Base-by-base conservation (phyloP, 1,140 invertebrate species). In the Penaeus japonicus region DNA sequence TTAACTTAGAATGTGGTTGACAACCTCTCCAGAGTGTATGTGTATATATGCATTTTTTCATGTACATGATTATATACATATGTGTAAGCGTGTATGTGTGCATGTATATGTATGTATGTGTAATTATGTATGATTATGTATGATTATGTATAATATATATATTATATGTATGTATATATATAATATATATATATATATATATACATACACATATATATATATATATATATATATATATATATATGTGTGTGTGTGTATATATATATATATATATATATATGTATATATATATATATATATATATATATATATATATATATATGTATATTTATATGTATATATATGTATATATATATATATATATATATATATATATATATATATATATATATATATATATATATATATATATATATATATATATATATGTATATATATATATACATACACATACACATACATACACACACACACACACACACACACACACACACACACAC, bases 321-420 rank as follows among this genome's bases (percentile, higher is more conserved):
- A 17, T 55, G 35, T 83, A 32, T 59, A 27, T 83, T 1, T 47
- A 47, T 70, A 73, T 73, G n/a, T 73, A 39, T 59, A 82, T 30
- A 81, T 55, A 55, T 81, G 24, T 83, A 62, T 65, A 27, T 83
- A 65, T 65, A 83, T 83, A 83, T 83, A 47, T 84, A 32, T 30
- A 73, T 30, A 17, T 27, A 73, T 65, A 30, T 84, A 53, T 84
- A 24, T 73, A 27, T 65, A 70, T 62, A 84, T 53, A 70, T 22
- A 54, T n/a, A 17, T 22, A 47, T 70, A 62, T 70, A 17, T 70
- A 20, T 22, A 5, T 54, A 27, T 59, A 27, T n/a, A 47, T 83
- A 83, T 83, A 59, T 57, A n/a, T 39, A 24, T 27, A 32, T n/a
- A 62, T 35, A 32, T 39, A 62, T 83, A 32, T 24, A 27, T 57